These are phyloP conservation scores for Frieseomelitta varia DNA, from an alignment of 1,140 invertebrate genomes.

Conservation along the genomic window DNA sequence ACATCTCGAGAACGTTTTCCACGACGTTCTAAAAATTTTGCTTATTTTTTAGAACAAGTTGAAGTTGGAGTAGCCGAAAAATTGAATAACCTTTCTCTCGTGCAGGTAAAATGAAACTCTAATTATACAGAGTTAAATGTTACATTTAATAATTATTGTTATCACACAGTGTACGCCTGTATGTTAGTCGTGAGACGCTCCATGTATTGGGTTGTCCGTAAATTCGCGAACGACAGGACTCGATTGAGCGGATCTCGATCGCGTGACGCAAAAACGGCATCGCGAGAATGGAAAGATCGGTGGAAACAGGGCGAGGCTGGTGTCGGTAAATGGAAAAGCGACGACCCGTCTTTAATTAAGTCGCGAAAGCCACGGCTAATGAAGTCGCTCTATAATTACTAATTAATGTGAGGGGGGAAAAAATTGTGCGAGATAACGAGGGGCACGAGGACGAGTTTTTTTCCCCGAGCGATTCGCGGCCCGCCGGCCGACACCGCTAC, in stretches of 20 bases:
- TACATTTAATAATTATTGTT: no score
- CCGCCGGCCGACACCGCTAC: constrained; percentile 20
- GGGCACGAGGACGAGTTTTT: constrained; percentile 33
- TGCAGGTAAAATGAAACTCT: no score
- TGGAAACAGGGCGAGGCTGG: not conserved
- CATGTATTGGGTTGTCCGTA: not conserved
- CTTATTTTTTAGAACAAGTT: no score
- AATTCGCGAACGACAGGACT: not conserved
- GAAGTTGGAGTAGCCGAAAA: no score
- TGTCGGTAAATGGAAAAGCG: constrained; percentile 29
- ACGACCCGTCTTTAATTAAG: constrained; percentile 41
- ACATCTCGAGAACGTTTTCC: no score
- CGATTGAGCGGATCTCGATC: not conserved
- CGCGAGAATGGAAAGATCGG: not conserved
- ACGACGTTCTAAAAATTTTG: no score
- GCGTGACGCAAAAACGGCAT: not conserved
- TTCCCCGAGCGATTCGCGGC: not conserved
- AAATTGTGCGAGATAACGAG: constrained; percentile 32
- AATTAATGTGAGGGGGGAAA: constrained; percentile 46
- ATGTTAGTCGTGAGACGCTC: no score
- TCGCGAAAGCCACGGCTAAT: constrained; percentile 24
- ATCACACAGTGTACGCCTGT: no score
- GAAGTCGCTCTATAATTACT: constrained; percentile 52
- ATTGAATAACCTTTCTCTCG: no score
- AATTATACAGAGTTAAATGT: no score